These are phyloP conservation scores for Pteruthius melanotis DNA, from an alignment of 2,113 vertebrate species.

Conservation along the genomic window DNA sequence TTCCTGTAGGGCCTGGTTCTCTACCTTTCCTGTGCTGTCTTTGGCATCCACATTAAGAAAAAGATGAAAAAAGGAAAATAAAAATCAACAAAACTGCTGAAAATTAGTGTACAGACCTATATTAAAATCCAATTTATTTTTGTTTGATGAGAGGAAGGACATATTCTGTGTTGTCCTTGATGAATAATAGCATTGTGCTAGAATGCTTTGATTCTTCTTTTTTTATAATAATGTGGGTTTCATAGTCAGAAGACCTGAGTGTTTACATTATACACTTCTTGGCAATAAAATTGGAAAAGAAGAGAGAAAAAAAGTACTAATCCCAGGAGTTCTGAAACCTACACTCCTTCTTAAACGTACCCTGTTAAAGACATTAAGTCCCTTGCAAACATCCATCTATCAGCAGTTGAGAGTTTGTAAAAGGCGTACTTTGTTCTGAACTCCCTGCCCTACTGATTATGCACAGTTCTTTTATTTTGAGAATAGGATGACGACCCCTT, in stretches of 20 bases:
- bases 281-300: constrained; percentile 67
- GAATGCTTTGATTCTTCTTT: neutral
- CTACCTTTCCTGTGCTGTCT: constrained; percentile 35
- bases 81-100: neutral
- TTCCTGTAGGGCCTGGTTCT: constrained; percentile 16
- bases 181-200: constrained; percentile 52
- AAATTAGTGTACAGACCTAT: neutral
- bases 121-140: constrained; percentile 23
- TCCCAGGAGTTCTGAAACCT: constrained; percentile 69
- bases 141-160: neutral
- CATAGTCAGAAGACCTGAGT: neutral
- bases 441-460: constrained; percentile 72
- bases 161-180: neutral
- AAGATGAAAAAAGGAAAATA: neutral
- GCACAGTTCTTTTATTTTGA: constrained; percentile 63
- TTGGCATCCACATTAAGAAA: constrained; percentile 32
- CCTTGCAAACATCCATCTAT: constrained; percentile 72
- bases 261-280: constrained; percentile 57
- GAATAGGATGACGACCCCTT: constrained; percentile 63
- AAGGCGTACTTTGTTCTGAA: constrained; percentile 68
- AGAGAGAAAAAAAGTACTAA: constrained; percentile 16
- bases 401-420: constrained; percentile 67
- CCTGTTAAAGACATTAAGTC: constrained; percentile 76
- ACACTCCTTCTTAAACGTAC: constrained; percentile 57
- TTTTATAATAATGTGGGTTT: constrained; percentile 9